Evolutionary conservation across 2,113 vertebrate genomes (phyloP).

Genomic region (Dinomys branickii): DNA sequence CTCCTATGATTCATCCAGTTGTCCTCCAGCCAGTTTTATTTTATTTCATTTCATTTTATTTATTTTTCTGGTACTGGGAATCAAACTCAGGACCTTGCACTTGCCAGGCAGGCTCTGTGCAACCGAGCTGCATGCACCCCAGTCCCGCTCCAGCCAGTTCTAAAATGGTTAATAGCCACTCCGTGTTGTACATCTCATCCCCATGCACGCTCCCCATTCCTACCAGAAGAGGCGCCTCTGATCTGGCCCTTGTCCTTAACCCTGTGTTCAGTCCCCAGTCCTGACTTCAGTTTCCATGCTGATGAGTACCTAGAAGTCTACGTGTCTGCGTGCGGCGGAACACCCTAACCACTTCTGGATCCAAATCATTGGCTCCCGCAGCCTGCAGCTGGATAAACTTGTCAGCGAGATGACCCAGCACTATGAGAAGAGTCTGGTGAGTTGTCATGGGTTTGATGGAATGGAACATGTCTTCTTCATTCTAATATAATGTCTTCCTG

Average conservation of each 20-base stretch:
- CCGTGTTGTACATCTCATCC: background rate
- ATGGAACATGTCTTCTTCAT: background rate
- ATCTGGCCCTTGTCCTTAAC: background rate
- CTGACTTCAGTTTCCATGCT: constrained; percentile 92
- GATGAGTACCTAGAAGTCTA: constrained; percentile 95
- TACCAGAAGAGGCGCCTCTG: background rate
- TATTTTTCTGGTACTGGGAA: too few species aligned
- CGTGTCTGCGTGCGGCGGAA: constrained; percentile 91
- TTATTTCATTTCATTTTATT: too few species aligned
- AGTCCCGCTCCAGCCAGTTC: background rate
- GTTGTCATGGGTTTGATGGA: background rate
- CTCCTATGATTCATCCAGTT: background rate
- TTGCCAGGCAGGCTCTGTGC: too few species aligned
- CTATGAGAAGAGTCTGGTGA: constrained; percentile 86
- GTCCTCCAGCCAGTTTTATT: constrained; percentile 34
- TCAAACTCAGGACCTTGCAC: too few species aligned
- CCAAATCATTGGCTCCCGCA: constrained; percentile 92
- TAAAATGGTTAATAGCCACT: constrained; percentile 23
- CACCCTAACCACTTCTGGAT: constrained; percentile 95
- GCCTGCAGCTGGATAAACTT: constrained; percentile 92
- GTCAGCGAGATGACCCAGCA: constrained; percentile 91
- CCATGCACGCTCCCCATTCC: background rate
- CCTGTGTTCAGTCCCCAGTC: constrained; percentile 90
- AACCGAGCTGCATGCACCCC: too few species aligned
- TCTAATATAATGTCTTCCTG: background rate